phyloP scores from a whole-genome alignment of 1,140 invertebrate species.

The Muscidifurax raptorellus region DNA sequence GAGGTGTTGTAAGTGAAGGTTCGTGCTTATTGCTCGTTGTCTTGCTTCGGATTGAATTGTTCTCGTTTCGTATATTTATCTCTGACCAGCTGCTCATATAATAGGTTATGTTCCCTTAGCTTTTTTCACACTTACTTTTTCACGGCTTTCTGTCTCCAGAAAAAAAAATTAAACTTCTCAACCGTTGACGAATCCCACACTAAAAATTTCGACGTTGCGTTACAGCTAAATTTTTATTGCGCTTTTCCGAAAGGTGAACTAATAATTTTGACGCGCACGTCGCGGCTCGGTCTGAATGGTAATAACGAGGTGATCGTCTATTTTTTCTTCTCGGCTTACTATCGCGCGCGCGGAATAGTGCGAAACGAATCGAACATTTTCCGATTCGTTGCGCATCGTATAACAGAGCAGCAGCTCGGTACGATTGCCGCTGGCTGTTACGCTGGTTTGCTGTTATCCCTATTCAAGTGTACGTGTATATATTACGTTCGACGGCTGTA shows the following conservation, averaged over 20 bases:
- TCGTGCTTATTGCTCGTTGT: too few relatives aligned
- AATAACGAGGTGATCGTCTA: not conserved
- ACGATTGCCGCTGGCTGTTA: too few relatives aligned
- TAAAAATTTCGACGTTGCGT: not conserved
- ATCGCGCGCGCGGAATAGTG: not conserved
- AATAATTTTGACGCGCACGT: constrained; percentile 28
- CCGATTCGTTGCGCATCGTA: constrained; percentile 19
- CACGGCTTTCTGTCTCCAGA: constrained; percentile 28
- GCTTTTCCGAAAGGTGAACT: constrained; percentile 3
- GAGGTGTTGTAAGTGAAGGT: too few relatives aligned
- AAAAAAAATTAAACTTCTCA: constrained; percentile 36
- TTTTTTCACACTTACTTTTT: constrained; percentile 10
- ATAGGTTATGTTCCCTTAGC: too few relatives aligned
- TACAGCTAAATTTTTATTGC: not conserved
- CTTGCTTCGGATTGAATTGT: too few relatives aligned
- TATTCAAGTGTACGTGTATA: too few relatives aligned
- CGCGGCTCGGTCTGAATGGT: not conserved
- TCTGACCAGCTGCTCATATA: too few relatives aligned
- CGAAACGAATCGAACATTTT: constrained; percentile 30
- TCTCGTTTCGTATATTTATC: too few relatives aligned
- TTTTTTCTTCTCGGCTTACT: constrained; percentile 12
- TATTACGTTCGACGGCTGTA: too few relatives aligned
- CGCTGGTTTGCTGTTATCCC: too few relatives aligned
- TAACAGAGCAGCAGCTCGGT: not conserved
- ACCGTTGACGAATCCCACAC: not conserved